Evolutionary conservation across 1,140 invertebrate species (phyloP).

Genomic region (Listronotus bonariensis): DNA sequence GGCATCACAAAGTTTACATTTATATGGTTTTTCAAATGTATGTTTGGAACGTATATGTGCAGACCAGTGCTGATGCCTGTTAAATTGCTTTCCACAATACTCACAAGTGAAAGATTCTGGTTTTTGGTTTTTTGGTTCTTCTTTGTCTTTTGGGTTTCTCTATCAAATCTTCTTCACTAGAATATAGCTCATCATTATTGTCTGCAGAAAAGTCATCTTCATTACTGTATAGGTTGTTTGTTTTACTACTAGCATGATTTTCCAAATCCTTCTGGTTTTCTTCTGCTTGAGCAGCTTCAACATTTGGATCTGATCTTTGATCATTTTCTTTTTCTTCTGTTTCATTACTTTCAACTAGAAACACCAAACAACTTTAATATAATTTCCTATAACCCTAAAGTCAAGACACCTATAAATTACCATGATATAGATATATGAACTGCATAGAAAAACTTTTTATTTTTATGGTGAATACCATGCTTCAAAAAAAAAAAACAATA

Average conservation of each 20-base stretch:
- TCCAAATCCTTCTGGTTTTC: slow-evolving; percentile 1
- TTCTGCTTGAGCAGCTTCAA: not conserved
- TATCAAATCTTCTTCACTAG: slow-evolving; percentile 16
- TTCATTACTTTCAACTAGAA: slow-evolving; percentile 11
- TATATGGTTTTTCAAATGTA: slow-evolving; percentile 42
- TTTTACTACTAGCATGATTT: not conserved
- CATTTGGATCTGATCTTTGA: slow-evolving; percentile 6
- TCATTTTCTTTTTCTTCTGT: slow-evolving; percentile 5
- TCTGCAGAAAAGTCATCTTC: slow-evolving; percentile 11
- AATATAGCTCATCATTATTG: slow-evolving; percentile 14
- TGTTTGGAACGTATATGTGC: slow-evolving; percentile 41
- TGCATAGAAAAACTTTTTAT: too few relatives aligned
- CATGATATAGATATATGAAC: too few relatives aligned
- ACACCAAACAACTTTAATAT: not conserved
- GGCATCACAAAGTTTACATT: slow-evolving; percentile 42
- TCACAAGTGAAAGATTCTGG: slow-evolving; percentile 37
- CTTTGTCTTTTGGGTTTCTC: not conserved
- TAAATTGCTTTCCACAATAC: slow-evolving; percentile 42
- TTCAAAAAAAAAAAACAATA: too few relatives aligned
- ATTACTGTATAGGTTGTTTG: not conserved
- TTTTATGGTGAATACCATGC: too few relatives aligned
- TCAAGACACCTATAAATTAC: too few relatives aligned
- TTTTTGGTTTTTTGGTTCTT: slow-evolving; percentile 27
- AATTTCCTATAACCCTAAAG: slow-evolving; percentile 9
- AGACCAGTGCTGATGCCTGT: slow-evolving; percentile 38